A percentile compares a stretch with the other conserved stretches of the same genome.
Conservation (phyloP, 35 echinoderm and acorn worm genomes). For the Hemicentrotus pulcherrimus region DNA sequence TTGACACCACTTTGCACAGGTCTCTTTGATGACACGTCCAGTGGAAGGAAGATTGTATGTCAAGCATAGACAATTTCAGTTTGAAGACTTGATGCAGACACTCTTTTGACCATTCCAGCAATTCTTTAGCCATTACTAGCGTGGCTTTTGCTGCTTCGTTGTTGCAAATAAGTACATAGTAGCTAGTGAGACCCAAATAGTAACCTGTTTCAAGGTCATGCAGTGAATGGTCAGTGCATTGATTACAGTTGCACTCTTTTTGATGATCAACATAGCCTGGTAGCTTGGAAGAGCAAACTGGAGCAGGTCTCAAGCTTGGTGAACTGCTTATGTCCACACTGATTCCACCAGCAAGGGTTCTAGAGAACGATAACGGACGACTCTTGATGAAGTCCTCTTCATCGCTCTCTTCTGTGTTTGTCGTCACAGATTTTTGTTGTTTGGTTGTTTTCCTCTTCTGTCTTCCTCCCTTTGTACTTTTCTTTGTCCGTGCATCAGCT, state of each 20-base stretch:
- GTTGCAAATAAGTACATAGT: neutral
- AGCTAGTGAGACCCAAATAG: constrained; percentile 6
- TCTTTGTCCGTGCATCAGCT: neutral
- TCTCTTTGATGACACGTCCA: neutral
- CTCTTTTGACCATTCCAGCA: constrained; percentile 18
- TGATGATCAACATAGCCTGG: neutral
- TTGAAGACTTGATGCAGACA: neutral
- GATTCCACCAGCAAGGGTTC: neutral
- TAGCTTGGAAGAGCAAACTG: neutral
- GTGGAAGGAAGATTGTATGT: neutral
- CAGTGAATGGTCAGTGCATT: neutral
- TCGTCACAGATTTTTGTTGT: neutral
- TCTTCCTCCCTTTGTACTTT: neutral
- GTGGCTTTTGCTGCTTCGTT: neutral
- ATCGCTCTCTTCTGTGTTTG: constrained; percentile 30
- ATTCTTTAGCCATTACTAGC: neutral
- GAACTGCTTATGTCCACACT: constrained; percentile 26
- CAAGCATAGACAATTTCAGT: neutral
- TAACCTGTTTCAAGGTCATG: constrained; percentile 36
- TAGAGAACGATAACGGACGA: constrained; percentile 28
- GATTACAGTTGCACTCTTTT: neutral
- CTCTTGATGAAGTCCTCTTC: constrained; percentile 52
- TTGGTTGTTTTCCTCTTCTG: constrained; percentile 2
- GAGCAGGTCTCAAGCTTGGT: constrained; percentile 47
- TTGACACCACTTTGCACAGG: neutral